phyloP scores from a whole-genome alignment of 2,797 vertebrate genomes.

The Coregonus sp. region DNA sequence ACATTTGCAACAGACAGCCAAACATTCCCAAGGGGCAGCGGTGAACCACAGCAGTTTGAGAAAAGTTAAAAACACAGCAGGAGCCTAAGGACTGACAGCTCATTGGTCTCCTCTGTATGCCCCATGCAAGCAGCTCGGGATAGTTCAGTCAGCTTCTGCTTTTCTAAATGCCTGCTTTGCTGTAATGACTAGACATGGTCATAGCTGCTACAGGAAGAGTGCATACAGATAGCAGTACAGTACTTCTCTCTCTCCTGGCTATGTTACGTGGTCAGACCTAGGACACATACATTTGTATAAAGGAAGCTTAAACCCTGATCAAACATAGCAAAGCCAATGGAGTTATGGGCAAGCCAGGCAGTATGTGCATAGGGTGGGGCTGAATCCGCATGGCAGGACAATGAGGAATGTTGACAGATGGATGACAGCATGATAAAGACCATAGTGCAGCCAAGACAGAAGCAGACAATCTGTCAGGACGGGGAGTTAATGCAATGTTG shows the following conservation, averaged over 20 bases:
- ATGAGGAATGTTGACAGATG: conserved; percentile 60
- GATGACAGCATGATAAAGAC: conserved; percentile 63
- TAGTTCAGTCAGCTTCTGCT: conserved; percentile 5
- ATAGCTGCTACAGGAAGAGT: conserved; percentile 40
- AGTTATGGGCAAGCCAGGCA: conserved; percentile 40
- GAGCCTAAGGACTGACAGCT: conserved; percentile 10
- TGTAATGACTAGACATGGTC: too few species aligned
- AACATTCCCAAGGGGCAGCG: conserved; percentile 7
- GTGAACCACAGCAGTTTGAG: conserved; percentile 18
- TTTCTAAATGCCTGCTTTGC: too few species aligned
- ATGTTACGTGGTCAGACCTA: conserved; percentile 42
- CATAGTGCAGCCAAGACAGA: conserved; percentile 56
- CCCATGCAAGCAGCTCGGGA: conserved; percentile 24
- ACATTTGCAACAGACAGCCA: conserved; percentile 8
- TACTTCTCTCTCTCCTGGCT: background rate
- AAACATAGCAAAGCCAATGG: conserved; percentile 48
- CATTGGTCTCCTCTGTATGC: background rate
- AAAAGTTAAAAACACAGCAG: conserved; percentile 1
- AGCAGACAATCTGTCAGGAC: conserved; percentile 58
- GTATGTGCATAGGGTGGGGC: conserved; percentile 31
- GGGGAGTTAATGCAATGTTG: conserved; percentile 10
- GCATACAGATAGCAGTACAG: conserved; percentile 21
- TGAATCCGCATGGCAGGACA: conserved; percentile 38
- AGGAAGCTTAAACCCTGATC: conserved; percentile 18
- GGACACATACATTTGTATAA: conserved; percentile 43